phyloP scores from a whole-genome alignment of 2,113 vertebrate genomes.

The Petroica traversi region DNA sequence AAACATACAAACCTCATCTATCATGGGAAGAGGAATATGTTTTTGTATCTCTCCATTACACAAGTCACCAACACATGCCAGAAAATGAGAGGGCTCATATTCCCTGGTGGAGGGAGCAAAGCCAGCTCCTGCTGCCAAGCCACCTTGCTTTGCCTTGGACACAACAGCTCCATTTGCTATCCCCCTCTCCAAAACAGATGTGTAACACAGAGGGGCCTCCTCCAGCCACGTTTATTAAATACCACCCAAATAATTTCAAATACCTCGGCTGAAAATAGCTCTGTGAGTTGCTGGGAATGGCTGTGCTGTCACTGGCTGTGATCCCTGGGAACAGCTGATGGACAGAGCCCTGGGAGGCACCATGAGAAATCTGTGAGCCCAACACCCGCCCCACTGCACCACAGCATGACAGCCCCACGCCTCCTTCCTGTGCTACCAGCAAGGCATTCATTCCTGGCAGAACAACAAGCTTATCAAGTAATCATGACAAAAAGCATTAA shows the following conservation, averaged over 20 bases:
- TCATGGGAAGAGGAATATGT: not conserved
- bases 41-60: not conserved
- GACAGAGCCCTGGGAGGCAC: not conserved
- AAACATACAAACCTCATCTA: not conserved
- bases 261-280: not conserved
- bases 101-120: not conserved
- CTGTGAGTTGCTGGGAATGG: not conserved
- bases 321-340: not conserved
- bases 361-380: not conserved
- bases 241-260: not conserved
- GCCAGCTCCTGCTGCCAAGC: not conserved
- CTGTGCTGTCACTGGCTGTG: not conserved
- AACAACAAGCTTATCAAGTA: not conserved
- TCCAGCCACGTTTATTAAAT: not conserved
- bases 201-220: not conserved
- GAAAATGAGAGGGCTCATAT: not conserved
- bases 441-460: not conserved
- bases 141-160: not conserved
- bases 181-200: not conserved
- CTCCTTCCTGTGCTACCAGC: not conserved
- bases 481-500: conserved; percentile 30
- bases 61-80: not conserved
- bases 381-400: accelerated
- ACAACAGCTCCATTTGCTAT: not conserved
- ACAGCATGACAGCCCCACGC: accelerated